Percentiles rank a stretch among this genome's conserved stretches.
These are phyloP conservation scores for Callorhinus ursinus DNA, from an alignment of 2,113 vertebrate genomes.

Conservation along the genomic window DNA sequence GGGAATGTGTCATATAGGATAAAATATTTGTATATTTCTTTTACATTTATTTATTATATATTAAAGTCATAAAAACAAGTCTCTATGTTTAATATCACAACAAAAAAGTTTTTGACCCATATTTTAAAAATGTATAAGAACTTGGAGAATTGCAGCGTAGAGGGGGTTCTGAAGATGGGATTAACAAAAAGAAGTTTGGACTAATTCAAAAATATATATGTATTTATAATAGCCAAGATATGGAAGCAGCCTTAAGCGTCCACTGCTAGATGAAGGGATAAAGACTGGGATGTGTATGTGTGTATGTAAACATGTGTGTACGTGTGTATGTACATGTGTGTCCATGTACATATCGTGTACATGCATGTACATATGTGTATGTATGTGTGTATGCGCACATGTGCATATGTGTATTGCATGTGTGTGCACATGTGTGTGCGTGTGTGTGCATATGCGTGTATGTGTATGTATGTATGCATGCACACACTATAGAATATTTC, in stretches of 20 bases:
- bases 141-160: background rate
- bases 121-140: background rate
- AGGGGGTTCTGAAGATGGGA: background rate
- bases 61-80: background rate
- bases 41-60: background rate
- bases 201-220: background rate
- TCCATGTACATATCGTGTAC: background rate
- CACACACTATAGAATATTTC: background rate
- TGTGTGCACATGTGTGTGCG: background rate
- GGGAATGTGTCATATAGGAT: accelerated
- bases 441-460: background rate
- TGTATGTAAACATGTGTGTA: too few relatives aligned
- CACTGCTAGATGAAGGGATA: background rate
- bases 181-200: background rate
- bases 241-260: background rate
- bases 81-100: background rate
- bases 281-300: background rate
- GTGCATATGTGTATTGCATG: too few relatives aligned
- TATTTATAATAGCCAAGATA: background rate
- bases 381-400: too few relatives aligned
- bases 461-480: background rate
- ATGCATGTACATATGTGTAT: too few relatives aligned
- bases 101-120: background rate
- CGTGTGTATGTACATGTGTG: too few relatives aligned
- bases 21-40: background rate